Evolutionary conservation across 2,888 invertebrate genomes (phyloP).

Genomic region (Melanophora roralis): DNA sequence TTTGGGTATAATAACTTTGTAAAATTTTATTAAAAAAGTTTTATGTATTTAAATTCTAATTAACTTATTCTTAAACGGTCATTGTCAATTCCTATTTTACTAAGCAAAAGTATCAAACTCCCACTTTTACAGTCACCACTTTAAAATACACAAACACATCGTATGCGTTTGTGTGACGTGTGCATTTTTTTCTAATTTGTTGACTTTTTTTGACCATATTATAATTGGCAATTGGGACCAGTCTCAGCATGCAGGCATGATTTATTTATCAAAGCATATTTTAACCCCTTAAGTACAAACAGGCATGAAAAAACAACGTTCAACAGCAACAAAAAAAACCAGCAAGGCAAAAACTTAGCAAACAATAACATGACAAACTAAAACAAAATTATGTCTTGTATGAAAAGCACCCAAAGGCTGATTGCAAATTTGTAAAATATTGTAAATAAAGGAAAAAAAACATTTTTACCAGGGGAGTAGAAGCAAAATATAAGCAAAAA

Average conservation of each 20-base stretch:
- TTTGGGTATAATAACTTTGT: too few relatives aligned
- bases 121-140: neutral
- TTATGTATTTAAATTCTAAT: too few relatives aligned
- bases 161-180: slow-evolving; percentile 35
- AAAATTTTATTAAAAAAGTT: too few relatives aligned
- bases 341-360: too few relatives aligned
- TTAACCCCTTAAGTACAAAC: slow-evolving; percentile 45
- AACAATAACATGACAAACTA: slow-evolving; percentile 6
- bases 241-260: slow-evolving; percentile 46
- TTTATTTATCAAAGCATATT: slow-evolving; percentile 37
- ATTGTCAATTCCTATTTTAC: too few relatives aligned
- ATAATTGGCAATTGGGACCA: slow-evolving; percentile 55
- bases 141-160: slow-evolving; percentile 22
- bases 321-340: neutral
- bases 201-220: slow-evolving; percentile 47
- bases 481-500: neutral
- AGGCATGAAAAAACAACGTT: neutral
- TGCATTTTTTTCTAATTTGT: slow-evolving; percentile 29
- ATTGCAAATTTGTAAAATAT: slow-evolving; percentile 29
- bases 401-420: neutral
- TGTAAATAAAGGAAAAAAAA: slow-evolving; percentile 30
- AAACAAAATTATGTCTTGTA: slow-evolving; percentile 3
- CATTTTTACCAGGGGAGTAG: slow-evolving; percentile 35
- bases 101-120: neutral
- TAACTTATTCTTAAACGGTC: too few relatives aligned